These are phyloP conservation scores for Psophia crepitans DNA, from an alignment of 2,113 vertebrate species.

Conservation along the genomic window DNA sequence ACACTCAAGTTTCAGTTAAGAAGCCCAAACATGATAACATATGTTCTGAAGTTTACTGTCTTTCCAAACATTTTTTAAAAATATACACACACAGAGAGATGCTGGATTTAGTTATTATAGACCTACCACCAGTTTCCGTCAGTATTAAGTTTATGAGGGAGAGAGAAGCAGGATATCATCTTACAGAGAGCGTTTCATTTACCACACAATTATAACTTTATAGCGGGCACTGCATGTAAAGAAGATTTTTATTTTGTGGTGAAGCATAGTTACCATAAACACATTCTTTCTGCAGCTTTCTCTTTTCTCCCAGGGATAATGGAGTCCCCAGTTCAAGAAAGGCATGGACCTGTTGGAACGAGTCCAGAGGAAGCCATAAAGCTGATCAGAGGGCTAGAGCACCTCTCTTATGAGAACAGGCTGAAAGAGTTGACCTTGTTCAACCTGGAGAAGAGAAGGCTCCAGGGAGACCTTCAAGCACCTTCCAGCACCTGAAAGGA, in stretches of 20 bases:
- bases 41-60: neutral
- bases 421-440: too few relatives aligned
- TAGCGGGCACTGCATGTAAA: neutral
- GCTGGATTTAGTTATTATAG: neutral
- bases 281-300: neutral
- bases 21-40: neutral
- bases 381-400: too few relatives aligned
- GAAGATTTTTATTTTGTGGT: neutral
- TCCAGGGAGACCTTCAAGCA: too few relatives aligned
- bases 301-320: neutral
- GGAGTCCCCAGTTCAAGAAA: too few relatives aligned
- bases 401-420: too few relatives aligned
- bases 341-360: too few relatives aligned
- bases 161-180: rapidly evolving
- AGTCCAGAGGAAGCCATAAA: too few relatives aligned
- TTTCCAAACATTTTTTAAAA: neutral
- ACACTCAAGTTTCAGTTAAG: neutral
- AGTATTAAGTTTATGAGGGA: neutral
- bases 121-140: neutral
- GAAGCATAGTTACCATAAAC: neutral
- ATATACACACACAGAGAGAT: neutral
- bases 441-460: too few relatives aligned
- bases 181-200: neutral
- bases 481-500: too few relatives aligned
- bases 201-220: neutral